Evolutionary conservation across 1,140 invertebrate species (phyloP).

Genomic region (Drosophila pseudoananassae): DNA sequence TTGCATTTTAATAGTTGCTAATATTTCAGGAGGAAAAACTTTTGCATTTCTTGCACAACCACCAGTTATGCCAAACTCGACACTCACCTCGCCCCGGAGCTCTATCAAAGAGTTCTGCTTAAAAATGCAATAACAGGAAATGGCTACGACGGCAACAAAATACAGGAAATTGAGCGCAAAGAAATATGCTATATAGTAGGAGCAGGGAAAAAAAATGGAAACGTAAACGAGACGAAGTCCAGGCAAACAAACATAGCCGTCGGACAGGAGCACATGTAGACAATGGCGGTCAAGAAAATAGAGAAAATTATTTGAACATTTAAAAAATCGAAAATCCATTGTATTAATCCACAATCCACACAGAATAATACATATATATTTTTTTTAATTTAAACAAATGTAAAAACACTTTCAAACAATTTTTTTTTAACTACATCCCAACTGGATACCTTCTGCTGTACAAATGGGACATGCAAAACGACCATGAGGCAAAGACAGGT

Average conservation of each 20-base stretch:
- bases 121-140: conserved; percentile 64
- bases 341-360: background rate
- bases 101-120: conserved; percentile 48
- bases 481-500: conserved; percentile 31
- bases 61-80: background rate
- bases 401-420: too few relatives aligned
- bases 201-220: conserved; percentile 10
- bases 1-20: conserved; percentile 54
- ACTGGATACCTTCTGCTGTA: background rate
- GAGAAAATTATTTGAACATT: background rate
- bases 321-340: background rate
- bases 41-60: conserved; percentile 10
- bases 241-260: conserved; percentile 58
- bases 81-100: background rate
- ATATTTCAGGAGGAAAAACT: conserved; percentile 34
- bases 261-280: conserved; percentile 34
- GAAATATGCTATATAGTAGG: conserved; percentile 42
- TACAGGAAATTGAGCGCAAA: conserved; percentile 63
- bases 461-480: conserved; percentile 30
- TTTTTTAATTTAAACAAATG: too few relatives aligned
- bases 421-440: background rate
- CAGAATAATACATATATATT: too few relatives aligned
- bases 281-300: conserved; percentile 2
- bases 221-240: conserved; percentile 42
- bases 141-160: conserved; percentile 55